phyloP scores from a whole-genome alignment of 1,140 invertebrate genomes.

The Drosophila nannoptera region DNA sequence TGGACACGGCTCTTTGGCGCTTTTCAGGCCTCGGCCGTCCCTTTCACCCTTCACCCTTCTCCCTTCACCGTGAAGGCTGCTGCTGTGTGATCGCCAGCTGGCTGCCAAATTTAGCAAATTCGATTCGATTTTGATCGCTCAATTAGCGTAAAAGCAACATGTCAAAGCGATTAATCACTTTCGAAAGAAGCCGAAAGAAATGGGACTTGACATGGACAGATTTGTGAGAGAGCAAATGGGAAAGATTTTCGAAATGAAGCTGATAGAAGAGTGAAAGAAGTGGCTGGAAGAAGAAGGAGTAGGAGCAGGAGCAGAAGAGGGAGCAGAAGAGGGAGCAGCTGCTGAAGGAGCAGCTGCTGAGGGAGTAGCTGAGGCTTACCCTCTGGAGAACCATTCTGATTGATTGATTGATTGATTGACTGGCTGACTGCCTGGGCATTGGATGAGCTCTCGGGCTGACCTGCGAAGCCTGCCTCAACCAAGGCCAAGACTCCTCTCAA shows the following conservation, averaged over 20 bases:
- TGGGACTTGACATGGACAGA: background rate
- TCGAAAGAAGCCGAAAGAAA: constrained; percentile 44
- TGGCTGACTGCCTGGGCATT: background rate
- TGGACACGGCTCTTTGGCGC: constrained; percentile 39
- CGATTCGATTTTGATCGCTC: constrained; percentile 75
- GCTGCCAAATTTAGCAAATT: constrained; percentile 59
- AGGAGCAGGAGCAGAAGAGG: too few relatives aligned
- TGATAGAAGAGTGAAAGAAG: background rate
- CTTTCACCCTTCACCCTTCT: constrained; percentile 76
- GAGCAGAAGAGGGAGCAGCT: too few relatives aligned
- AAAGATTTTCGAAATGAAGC: background rate
- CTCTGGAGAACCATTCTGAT: background rate
- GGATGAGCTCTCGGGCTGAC: background rate
- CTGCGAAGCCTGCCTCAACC: too few relatives aligned
- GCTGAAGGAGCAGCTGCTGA: too few relatives aligned
- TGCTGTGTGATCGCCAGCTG: constrained; percentile 46
- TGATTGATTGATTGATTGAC: background rate
- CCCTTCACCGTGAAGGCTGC: constrained; percentile 68
- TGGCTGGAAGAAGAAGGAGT: too few relatives aligned
- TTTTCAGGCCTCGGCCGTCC: constrained; percentile 29
- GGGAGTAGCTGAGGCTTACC: too few relatives aligned
- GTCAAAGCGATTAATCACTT: constrained; percentile 77
- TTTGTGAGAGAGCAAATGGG: background rate
- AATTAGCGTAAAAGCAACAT: constrained; percentile 78
- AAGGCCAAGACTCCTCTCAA: too few relatives aligned